Evolutionary conservation across 2,113 vertebrate species (phyloP), one percentile per base, ranked within the genome.

Genomic region (Forbesichthys papilliferus): DNA sequence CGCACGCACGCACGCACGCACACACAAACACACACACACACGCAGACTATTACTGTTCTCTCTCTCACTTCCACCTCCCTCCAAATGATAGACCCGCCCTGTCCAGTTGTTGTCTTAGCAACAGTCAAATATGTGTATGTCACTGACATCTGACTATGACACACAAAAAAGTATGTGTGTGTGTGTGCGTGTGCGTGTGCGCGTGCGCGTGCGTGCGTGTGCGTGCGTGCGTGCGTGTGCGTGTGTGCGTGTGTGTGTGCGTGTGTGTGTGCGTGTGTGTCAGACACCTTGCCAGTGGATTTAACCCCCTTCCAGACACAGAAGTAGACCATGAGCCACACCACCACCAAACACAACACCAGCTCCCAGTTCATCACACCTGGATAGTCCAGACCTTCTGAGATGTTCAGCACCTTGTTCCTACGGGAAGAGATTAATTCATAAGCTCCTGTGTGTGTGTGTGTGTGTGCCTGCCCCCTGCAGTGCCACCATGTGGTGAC

Each of bases 231-330:
- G 18, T 48, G 14, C 6, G 18, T 16, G 52, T 49, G 61, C 18
- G 27, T 63, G 18, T 11, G 18, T 13, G 52, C 33, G 61, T 18
- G 27, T 63, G 18, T 36, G 36, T 66, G 75, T 46, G 64, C n/a
- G 64, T 46, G 51, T 42, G 9, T 20, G 55, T 34, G 64, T 57
- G 42, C 20, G 42, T 13, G 55, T 10, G 18, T 48, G 14, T 18
- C 14, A 48, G 42, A 49, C 75, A 94, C 93, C 93, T 93, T 94
- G 61, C 93, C 93, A 0, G 92, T 91, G 48, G 92, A 94, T 69
- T 94, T 94, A 71, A 94, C 93, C n/a, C 93, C 93, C 69, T 94
- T 94, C 94, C 94, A 94, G 54, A 94, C 92, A 1, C 93, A 94
- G 88, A 94, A 94, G 71, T 94, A 94, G 59, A 94, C 92, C 79